Conservation (phyloP, 2,797 vertebrate species). For the Macropus fuliginosus region DNA sequence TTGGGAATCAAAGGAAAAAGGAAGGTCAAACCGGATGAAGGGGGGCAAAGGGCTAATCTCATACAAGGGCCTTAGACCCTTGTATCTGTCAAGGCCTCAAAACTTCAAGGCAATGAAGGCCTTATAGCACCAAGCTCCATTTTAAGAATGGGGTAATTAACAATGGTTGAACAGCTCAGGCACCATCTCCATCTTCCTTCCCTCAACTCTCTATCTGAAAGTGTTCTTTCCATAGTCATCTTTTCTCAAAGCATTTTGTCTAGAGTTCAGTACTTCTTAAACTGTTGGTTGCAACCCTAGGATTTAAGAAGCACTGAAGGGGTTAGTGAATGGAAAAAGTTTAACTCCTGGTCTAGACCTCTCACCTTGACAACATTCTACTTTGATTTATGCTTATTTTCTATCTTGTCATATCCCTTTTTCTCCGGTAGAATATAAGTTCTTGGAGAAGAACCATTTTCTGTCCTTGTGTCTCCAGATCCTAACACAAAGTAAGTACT, state of each 20-base stretch:
- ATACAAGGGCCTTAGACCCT: neutral
- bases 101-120: neutral
- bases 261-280: too few relatives aligned
- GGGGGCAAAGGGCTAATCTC: neutral
- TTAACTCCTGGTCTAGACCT: neutral
- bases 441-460: neutral
- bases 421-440: neutral
- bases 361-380: neutral
- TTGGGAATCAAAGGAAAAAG: conserved; percentile 33
- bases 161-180: neutral
- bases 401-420: neutral
- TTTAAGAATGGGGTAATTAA: neutral
- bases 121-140: neutral
- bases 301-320: too few relatives aligned
- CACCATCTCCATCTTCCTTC: neutral
- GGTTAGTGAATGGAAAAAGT: too few relatives aligned
- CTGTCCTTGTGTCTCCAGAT: neutral
- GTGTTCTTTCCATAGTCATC: neutral
- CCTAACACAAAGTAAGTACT: neutral
- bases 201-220: neutral
- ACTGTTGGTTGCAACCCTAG: too few relatives aligned
- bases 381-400: neutral
- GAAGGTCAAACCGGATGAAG: neutral
- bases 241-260: neutral
- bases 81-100: neutral